phyloP scores from a whole-genome alignment of 1,140 invertebrate genomes.

The Trialeurodes vaporariorum region DNA sequence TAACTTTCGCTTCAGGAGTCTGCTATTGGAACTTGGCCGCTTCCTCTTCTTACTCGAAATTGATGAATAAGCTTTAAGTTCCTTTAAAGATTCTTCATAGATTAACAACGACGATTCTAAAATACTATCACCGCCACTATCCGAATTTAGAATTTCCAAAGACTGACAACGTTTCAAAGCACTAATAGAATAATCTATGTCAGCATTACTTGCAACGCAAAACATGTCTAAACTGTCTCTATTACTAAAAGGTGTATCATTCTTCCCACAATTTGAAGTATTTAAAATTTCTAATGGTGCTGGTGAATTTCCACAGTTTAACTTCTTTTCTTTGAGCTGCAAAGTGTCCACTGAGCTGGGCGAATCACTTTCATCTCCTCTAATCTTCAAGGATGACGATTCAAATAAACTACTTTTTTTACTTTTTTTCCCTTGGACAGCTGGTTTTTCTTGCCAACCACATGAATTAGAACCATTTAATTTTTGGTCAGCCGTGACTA shows the following conservation, averaged over 20 bases:
- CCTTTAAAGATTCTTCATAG: neutral
- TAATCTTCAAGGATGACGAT: no score
- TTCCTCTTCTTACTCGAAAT: neutral
- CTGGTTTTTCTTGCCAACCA: neutral
- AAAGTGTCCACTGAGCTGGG: neutral
- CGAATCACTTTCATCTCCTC: neutral
- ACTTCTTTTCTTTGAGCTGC: neutral
- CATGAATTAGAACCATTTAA: neutral
- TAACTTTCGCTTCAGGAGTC: neutral
- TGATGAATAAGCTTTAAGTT: neutral
- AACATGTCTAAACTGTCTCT: neutral
- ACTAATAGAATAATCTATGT: neutral
- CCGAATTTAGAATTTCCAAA: conserved; percentile 22
- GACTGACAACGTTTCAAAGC: neutral
- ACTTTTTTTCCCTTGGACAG: neutral
- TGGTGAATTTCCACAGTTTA: no score
- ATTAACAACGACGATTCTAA: conserved; percentile 19
- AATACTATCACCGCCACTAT: conserved; percentile 26
- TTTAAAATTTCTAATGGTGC: no score
- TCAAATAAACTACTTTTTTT: no score
- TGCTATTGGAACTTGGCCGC: neutral
- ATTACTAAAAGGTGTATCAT: no score
- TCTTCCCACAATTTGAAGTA: no score
- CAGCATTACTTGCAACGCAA: neutral
- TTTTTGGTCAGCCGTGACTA: neutral